These are phyloP conservation scores for Aphelinus certus DNA, from an alignment of 1,140 invertebrate genomes.

Conservation along the genomic window DNA sequence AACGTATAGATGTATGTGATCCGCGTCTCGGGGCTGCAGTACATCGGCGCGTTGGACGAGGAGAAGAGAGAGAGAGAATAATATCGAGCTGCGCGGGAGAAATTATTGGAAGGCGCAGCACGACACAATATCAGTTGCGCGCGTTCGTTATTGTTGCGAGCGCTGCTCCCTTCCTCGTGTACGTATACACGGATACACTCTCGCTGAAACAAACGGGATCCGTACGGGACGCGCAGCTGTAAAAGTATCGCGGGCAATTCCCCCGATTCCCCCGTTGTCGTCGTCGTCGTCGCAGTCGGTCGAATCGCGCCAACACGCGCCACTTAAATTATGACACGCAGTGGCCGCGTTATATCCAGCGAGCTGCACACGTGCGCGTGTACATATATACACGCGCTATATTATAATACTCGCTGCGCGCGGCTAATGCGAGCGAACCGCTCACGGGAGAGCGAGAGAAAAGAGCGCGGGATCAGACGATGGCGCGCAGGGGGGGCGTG, in stretches of 20 bases:
- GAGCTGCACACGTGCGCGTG: neutral
- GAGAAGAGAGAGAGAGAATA: constrained; percentile 11
- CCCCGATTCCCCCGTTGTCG: constrained; percentile 2
- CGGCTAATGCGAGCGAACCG: no score
- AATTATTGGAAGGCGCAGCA: constrained; percentile 20
- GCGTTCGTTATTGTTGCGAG: neutral
- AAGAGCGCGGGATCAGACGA: neutral
- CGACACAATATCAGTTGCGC: neutral
- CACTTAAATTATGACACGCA: constrained; percentile 37
- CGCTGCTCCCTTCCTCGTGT: neutral
- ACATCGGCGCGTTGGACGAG: neutral
- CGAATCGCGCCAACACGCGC: constrained; percentile 21
- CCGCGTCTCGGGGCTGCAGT: no score
- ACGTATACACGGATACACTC: neutral
- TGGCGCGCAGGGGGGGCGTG: neutral
- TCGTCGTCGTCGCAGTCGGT: neutral
- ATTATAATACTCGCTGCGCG: no score
- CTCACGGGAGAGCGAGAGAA: neutral
- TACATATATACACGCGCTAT: neutral
- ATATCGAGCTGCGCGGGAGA: constrained; percentile 13
- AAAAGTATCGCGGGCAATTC: constrained; percentile 33
- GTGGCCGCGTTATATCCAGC: constrained; percentile 1
- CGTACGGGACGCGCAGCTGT: constrained; percentile 17
- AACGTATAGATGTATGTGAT: no score
- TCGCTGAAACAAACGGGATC: neutral